Percentiles rank a stretch among this genome's conserved stretches.
Evolutionary conservation across 2,113 vertebrate genomes (phyloP).

Genomic region (Tretioscincus oriximinensis): DNA sequence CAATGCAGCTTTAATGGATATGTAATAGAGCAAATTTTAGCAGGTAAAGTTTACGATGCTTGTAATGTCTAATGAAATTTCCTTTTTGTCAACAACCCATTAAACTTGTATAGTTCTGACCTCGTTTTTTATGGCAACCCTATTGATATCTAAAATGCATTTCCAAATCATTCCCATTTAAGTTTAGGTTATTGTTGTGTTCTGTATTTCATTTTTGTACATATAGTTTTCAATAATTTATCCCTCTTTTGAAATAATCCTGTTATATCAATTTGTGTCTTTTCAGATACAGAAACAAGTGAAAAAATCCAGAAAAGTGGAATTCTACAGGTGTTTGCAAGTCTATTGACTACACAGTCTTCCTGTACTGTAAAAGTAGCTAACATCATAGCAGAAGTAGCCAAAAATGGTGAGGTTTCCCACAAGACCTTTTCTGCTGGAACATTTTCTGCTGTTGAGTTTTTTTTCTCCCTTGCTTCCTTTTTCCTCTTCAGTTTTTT

Average conservation of each 20-base stretch:
- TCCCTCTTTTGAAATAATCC: not conserved
- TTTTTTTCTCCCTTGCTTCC: constrained; percentile 40
- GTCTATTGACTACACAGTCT: constrained; percentile 83
- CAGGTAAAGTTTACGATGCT: too few species aligned
- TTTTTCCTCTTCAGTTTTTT: too few species aligned
- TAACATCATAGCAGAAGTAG: constrained; percentile 97
- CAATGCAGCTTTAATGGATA: too few species aligned
- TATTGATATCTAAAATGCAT: not conserved
- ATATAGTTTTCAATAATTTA: not conserved
- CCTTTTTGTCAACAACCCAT: too few species aligned
- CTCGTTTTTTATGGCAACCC: too few species aligned
- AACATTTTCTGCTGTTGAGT: constrained; percentile 79
- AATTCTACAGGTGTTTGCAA: constrained; percentile 84
- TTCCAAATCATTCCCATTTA: constrained; percentile 6
- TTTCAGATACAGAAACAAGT: constrained; percentile 91
- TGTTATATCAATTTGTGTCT: constrained; percentile 51
- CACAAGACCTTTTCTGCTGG: constrained; percentile 77
- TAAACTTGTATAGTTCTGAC: too few species aligned
- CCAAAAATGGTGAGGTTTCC: constrained; percentile 95
- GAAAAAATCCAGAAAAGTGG: constrained; percentile 92
- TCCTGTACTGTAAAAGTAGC: constrained; percentile 93
- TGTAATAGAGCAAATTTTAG: too few species aligned
- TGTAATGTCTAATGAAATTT: too few species aligned
- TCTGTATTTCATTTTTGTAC: not conserved
- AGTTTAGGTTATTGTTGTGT: constrained; percentile 16